Evolutionary conservation across 2,888 invertebrate genomes (phyloP).

Genomic region (Anoplius nigerrimus): DNA sequence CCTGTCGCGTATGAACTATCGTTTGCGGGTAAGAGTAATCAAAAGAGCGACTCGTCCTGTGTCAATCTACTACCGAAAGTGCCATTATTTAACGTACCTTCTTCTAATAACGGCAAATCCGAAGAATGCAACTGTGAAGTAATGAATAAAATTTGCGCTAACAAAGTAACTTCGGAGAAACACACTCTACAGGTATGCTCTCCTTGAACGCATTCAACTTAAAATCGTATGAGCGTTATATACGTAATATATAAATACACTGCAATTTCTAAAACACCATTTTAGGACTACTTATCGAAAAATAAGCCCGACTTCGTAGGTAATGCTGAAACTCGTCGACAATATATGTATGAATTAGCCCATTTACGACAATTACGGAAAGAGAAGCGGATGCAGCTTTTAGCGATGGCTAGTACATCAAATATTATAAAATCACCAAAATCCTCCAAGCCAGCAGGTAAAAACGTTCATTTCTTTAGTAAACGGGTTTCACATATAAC

Average conservation of each 20-base stretch:
- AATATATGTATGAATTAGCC: constrained; percentile 75
- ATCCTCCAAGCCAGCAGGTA: constrained; percentile 57
- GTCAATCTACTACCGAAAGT: constrained; percentile 29
- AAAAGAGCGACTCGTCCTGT: constrained; percentile 33
- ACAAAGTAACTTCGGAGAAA: constrained; percentile 32
- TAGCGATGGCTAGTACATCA: constrained; percentile 71
- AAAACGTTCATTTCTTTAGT: constrained; percentile 4
- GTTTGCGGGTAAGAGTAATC: constrained; percentile 62
- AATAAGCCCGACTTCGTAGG: constrained; percentile 84
- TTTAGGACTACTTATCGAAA: constrained; percentile 83
- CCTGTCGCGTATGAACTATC: constrained; percentile 75
- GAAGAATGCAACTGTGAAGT: constrained; percentile 55
- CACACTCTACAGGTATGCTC: constrained; percentile 61
- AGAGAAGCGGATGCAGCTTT: constrained; percentile 73
- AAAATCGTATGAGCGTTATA: neutral
- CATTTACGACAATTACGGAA: constrained; percentile 75
- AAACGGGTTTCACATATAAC: too few species aligned
- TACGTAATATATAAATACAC: neutral
- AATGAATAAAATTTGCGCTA: constrained; percentile 32
- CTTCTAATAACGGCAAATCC: constrained; percentile 34
- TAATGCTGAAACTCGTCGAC: constrained; percentile 77
- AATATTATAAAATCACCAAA: constrained; percentile 58
- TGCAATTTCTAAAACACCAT: constrained; percentile 36
- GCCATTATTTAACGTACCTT: constrained; percentile 17
- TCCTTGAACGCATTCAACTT: neutral